Conservation (phyloP, 2,797 vertebrate species). For the Gymnothorax javanicus region DNA sequence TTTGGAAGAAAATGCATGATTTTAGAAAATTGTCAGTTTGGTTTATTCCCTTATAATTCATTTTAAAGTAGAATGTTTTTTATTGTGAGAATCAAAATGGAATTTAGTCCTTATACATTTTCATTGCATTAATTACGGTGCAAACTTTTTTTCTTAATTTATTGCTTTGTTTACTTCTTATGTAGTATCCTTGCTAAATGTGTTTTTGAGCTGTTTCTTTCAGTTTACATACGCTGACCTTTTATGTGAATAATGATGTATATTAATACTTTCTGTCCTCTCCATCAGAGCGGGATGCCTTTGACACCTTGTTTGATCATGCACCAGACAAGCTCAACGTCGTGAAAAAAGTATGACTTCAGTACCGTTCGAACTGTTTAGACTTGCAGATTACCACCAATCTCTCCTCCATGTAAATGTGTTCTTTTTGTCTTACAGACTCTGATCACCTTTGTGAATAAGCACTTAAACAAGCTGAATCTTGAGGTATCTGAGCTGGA, state of each 20-base stretch:
- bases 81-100: neutral
- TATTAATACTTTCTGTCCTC: neutral
- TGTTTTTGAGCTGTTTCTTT: neutral
- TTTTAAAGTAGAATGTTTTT: neutral
- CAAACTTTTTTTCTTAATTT: neutral
- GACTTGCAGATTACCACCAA: neutral
- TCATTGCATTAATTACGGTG: no score
- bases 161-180: neutral
- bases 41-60: no score
- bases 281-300: conserved; percentile 80
- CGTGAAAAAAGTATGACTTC: conserved; percentile 80
- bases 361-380: neutral
- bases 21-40: no score
- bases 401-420: neutral
- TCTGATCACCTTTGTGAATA: conserved; percentile 87
- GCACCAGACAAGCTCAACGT: conserved; percentile 88
- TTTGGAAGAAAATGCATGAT: no score
- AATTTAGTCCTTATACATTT: no score
- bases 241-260: neutral
- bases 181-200: no score
- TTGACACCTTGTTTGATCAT: conserved; percentile 86
- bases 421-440: conserved; percentile 67
- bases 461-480: conserved; percentile 86
- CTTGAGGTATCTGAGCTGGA: conserved; percentile 86
- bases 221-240: conserved; percentile 8